Percentiles rank a stretch among this genome's conserved stretches.
Conservation (phyloP, 2,888 invertebrate species). For the Priocnemis perturbator region DNA sequence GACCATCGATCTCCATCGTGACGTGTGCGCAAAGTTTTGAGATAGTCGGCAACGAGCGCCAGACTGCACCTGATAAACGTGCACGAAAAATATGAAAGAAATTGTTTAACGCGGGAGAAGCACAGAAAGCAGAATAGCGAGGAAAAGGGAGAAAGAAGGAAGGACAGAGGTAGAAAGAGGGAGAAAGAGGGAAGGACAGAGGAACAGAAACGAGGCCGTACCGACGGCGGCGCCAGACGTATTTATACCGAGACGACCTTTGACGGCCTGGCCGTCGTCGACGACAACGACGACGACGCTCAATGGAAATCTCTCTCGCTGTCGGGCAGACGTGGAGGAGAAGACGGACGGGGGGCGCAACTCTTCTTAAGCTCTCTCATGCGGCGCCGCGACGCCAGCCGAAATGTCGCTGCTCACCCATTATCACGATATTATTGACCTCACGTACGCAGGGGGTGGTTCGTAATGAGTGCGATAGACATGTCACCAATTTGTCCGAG, state of each 20-base stretch:
- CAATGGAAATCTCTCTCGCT: slow-evolving; percentile 53
- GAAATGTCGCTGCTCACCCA: slow-evolving; percentile 38
- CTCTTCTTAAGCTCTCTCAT: neutral
- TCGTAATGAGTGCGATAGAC: too few relatives aligned
- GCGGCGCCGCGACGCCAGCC: slow-evolving; percentile 35
- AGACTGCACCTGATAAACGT: too few relatives aligned
- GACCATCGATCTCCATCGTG: too few relatives aligned
- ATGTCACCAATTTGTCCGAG: too few relatives aligned
- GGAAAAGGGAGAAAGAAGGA: neutral
- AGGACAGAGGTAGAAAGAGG: slow-evolving; percentile 16
- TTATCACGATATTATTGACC: neutral
- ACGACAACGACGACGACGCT: slow-evolving; percentile 45
- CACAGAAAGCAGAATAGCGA: neutral
- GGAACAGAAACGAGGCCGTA: slow-evolving; percentile 43
- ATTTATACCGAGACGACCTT: slow-evolving; percentile 68
- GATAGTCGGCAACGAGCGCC: too few relatives aligned
- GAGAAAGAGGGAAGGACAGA: slow-evolving; percentile 35
- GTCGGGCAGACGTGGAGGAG: slow-evolving; percentile 36
- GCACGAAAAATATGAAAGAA: too few relatives aligned
- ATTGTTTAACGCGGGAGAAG: neutral
- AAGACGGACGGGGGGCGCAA: slow-evolving; percentile 17
- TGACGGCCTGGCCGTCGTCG: slow-evolving; percentile 56
- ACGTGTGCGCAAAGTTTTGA: too few relatives aligned
- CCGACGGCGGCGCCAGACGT: slow-evolving; percentile 62
- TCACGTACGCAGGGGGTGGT: neutral